phyloP scores from a whole-genome alignment of 1,140 invertebrate genomes.

The Drosophila sp. region DNA sequence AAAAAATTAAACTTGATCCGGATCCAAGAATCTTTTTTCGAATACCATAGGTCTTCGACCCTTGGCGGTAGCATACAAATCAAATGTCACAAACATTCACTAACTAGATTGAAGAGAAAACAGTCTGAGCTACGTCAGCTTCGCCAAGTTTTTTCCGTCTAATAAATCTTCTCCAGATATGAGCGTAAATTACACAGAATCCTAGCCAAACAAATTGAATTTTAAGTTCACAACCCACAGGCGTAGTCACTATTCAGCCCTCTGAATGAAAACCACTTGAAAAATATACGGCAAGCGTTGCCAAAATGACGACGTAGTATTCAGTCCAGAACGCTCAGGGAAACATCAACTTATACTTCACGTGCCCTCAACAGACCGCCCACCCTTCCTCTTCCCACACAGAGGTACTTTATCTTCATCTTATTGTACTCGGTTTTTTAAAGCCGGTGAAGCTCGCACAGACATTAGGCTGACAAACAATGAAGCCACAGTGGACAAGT shows the following conservation, averaged over 20 bases:
- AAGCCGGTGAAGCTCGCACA: constrained; percentile 34
- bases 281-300: constrained; percentile 55
- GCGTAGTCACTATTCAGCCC: constrained; percentile 73
- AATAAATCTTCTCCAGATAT: constrained; percentile 73
- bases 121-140: too few species aligned
- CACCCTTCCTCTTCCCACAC: constrained; percentile 21
- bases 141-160: background rate
- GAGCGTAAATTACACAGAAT: constrained; percentile 82
- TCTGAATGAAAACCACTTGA: constrained; percentile 75
- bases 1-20: constrained; percentile 52
- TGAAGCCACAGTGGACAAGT: constrained; percentile 11
- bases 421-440: constrained; percentile 59
- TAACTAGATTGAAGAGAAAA: background rate
- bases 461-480: constrained; percentile 81
- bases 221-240: constrained; percentile 71
- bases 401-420: constrained; percentile 81
- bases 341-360: constrained; percentile 12
- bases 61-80: constrained; percentile 73
- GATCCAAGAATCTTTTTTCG: constrained; percentile 65
- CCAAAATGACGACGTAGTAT: constrained; percentile 69
- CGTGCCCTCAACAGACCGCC: background rate
- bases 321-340: constrained; percentile 12
- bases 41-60: constrained; percentile 65
- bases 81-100: constrained; percentile 74
- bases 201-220: constrained; percentile 81